Conservation (phyloP, 2,888 invertebrate species). For the Xanthorhoe spadicearia region DNA sequence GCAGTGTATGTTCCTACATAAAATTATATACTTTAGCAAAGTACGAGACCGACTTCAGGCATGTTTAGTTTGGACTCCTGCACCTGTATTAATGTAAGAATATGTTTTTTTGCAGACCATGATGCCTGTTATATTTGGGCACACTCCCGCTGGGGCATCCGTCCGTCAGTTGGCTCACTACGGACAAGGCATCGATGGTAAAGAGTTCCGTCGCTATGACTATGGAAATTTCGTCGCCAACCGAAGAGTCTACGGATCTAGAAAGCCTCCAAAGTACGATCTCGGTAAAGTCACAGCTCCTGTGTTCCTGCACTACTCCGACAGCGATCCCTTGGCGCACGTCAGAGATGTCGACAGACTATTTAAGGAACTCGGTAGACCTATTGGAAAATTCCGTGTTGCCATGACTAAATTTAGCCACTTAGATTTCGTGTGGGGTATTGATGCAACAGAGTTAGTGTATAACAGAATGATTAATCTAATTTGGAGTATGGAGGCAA, state of each 20-base stretch:
- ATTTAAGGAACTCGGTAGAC: slow-evolving; percentile 79
- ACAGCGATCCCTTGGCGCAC: slow-evolving; percentile 87
- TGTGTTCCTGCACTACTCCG: slow-evolving; percentile 87
- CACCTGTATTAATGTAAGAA: neutral
- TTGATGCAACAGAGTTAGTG: slow-evolving; percentile 83
- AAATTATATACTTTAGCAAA: too few species aligned
- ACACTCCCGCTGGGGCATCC: slow-evolving; percentile 82
- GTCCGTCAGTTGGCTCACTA: slow-evolving; percentile 87
- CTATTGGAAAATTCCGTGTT: slow-evolving; percentile 84
- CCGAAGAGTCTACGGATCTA: slow-evolving; percentile 78
- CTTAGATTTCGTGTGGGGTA: slow-evolving; percentile 89
- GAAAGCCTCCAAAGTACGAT: slow-evolving; percentile 85
- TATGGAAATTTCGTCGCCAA: slow-evolving; percentile 80
- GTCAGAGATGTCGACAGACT: slow-evolving; percentile 83
- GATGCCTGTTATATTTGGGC: slow-evolving; percentile 84
- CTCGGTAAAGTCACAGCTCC: slow-evolving; percentile 84
- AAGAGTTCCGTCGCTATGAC: slow-evolving; percentile 84
- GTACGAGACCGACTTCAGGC: too few species aligned
- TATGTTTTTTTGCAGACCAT: slow-evolving; percentile 80
- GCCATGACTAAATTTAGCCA: slow-evolving; percentile 86
- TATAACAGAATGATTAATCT: slow-evolving; percentile 84
- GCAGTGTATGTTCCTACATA: neutral
- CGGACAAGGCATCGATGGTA: slow-evolving; percentile 82
- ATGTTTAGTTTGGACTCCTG: too few species aligned
- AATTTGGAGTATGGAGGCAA: slow-evolving; percentile 72